A percentile compares a stretch with the other conserved stretches of the same genome.
These are phyloP conservation scores for Psittacula cyanocephala DNA, from an alignment of 2,113 vertebrate genomes.

Conservation along the genomic window DNA sequence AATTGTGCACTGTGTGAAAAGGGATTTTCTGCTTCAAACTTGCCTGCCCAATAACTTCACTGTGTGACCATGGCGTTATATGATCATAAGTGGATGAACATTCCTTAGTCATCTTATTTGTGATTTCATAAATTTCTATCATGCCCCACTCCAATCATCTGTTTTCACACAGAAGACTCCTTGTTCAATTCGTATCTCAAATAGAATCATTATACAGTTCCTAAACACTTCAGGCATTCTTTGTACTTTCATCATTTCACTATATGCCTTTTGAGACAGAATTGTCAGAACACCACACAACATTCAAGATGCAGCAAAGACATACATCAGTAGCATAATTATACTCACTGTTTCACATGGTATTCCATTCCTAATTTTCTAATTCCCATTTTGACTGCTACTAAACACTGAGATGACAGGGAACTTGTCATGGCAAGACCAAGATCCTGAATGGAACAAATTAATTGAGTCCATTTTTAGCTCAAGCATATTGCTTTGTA, in stretches of 20 bases:
- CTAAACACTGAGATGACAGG: neutral
- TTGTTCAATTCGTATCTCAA: neutral
- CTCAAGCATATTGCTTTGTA: neutral
- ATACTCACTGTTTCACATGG: rapidly evolving
- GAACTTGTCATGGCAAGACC: neutral
- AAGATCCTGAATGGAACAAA: neutral
- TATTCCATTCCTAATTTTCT: neutral
- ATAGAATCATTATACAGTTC: neutral
- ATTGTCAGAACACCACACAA: neutral
- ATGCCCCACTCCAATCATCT: neutral
- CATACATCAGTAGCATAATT: neutral
- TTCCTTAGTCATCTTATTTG: neutral
- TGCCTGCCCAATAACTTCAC: neutral
- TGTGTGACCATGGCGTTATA: neutral
- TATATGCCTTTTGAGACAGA: neutral
- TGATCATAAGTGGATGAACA: neutral
- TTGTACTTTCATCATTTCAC: neutral
- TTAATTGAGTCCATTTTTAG: neutral
- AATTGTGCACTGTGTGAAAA: neutral
- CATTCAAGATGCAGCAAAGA: neutral
- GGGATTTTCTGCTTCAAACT: neutral
- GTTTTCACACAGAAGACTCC: neutral
- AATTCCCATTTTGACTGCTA: neutral
- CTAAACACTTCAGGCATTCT: neutral
- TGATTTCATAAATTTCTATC: neutral